Evolutionary conservation across 2,113 vertebrate genomes (phyloP).

Genomic region (Phylloscopus trochilus): DNA sequence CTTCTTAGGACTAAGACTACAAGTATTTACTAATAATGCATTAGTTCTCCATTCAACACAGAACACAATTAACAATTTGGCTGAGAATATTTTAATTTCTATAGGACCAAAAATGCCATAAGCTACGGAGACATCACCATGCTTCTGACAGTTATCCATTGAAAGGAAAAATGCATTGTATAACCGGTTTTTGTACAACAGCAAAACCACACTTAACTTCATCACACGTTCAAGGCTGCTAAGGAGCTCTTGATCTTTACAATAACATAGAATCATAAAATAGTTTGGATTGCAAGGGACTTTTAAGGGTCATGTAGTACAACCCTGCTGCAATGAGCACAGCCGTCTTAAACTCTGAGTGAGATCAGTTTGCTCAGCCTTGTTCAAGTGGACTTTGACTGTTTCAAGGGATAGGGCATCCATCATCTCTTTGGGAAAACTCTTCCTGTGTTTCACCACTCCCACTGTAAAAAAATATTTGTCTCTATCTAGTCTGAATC

Average conservation of each 20-base stretch:
- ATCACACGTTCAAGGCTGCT: not conserved
- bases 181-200: not conserved
- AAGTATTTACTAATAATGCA: not conserved
- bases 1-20: not conserved
- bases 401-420: not conserved
- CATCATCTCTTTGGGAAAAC: not conserved
- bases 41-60: not conserved
- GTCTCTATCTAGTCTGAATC: not conserved
- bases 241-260: not conserved
- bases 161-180: not conserved
- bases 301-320: not conserved
- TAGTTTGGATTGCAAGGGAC: not conserved
- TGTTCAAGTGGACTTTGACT: accelerated
- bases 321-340: not conserved
- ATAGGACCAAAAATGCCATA: not conserved
- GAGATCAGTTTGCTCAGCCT: not conserved
- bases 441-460: not conserved
- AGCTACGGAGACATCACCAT: not conserved
- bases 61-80: not conserved
- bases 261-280: not conserved
- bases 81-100: not conserved
- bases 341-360: not conserved
- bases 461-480: not conserved
- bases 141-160: not conserved
- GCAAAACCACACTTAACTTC: not conserved